These are phyloP conservation scores for human DNA, from an alignment of 2,113 vertebrate genomes.

Conservation along the genomic window GRCh38 chr2:223993001-223993500, in stretches of 20 bases:
- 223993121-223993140: too few species aligned
- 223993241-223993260: background rate
- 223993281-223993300: background rate
- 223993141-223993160: background rate
- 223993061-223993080: too few species aligned
- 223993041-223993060: too few species aligned
- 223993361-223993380: background rate
- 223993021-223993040: too few species aligned
- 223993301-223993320: background rate
- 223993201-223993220: background rate
- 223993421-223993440: background rate
- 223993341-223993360: background rate
- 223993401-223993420: too few species aligned
- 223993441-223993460: background rate
- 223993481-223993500: background rate
- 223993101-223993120: too few species aligned
- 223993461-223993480: background rate
- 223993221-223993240: accelerated
- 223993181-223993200: background rate
- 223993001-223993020: too few species aligned
- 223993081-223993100: too few species aligned
- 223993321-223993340: too few species aligned
- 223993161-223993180: background rate
- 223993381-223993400: too few species aligned
- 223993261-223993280: too few species aligned